Percentiles rank a stretch among this genome's conserved stretches.
These are phyloP conservation scores for Amphipoea lucens DNA, from an alignment of 2,888 invertebrate genomes.

Conservation along the genomic window DNA sequence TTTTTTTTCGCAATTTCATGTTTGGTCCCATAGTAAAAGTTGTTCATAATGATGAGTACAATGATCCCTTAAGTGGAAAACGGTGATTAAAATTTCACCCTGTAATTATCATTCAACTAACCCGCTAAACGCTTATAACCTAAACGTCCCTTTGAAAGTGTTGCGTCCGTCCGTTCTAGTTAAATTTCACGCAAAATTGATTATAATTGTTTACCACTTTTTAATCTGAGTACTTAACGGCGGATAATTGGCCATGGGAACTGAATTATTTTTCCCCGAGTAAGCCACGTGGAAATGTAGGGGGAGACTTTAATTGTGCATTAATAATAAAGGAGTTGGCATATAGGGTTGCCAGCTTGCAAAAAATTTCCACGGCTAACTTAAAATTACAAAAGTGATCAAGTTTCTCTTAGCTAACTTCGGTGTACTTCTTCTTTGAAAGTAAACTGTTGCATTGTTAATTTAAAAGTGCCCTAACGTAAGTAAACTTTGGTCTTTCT, in stretches of 20 bases:
- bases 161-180: conserved; percentile 32
- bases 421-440: background rate
- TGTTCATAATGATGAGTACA: too few relatives aligned
- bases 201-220: conserved; percentile 34
- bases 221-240: conserved; percentile 28
- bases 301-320: conserved; percentile 8
- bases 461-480: conserved; percentile 4
- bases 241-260: conserved; percentile 37
- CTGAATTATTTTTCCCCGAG: conserved; percentile 8
- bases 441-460: conserved; percentile 25
- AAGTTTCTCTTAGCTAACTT: conserved; percentile 9
- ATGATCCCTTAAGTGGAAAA: too few relatives aligned
- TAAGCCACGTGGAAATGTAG: background rate
- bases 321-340: conserved; percentile 21
- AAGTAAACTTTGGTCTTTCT: background rate
- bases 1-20: too few relatives aligned
- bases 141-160: conserved; percentile 15
- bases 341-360: background rate
- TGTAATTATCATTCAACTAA: background rate
- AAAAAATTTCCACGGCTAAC: conserved; percentile 6
- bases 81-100: too few relatives aligned
- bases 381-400: conserved; percentile 12
- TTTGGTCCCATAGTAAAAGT: too few relatives aligned
- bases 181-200: conserved; percentile 47
- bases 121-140: conserved; percentile 9